A percentile compares a stretch with the other conserved stretches of the same genome.
Conservation (phyloP, 2,888 invertebrate genomes). For the Ctenicera cuprea region DNA sequence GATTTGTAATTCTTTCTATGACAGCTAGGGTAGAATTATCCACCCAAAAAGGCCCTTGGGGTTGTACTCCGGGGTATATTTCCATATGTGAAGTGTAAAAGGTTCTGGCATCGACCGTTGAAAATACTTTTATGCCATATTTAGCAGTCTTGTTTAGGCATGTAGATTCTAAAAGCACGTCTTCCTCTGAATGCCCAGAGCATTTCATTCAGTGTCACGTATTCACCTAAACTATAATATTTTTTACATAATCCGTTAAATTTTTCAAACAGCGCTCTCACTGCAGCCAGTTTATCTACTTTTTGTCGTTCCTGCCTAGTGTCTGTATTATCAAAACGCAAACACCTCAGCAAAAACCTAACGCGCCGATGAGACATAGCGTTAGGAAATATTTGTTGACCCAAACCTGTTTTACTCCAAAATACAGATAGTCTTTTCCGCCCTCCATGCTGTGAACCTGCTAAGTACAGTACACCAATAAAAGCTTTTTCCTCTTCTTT, state of each 20-base stretch:
- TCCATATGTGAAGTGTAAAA: conserved; percentile 51
- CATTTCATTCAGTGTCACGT: conserved; percentile 48
- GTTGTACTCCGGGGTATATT: conserved; percentile 46
- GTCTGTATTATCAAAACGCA: conserved; percentile 32
- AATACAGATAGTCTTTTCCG: conserved; percentile 40
- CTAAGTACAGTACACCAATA: conserved; percentile 48
- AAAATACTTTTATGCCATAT: conserved; percentile 49
- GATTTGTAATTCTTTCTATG: conserved; percentile 28
- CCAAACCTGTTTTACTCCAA: conserved; percentile 37
- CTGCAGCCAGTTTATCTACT: conserved; percentile 21
- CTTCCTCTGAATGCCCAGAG: conserved; percentile 45
- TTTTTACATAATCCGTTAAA: conserved; percentile 59
- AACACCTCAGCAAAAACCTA: conserved; percentile 23
- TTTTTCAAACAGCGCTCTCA: conserved; percentile 56
- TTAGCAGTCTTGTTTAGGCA: conserved; percentile 44
- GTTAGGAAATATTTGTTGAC: conserved; percentile 17
- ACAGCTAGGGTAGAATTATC: conserved; percentile 28
- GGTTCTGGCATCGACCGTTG: conserved; percentile 49
- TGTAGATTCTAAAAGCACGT: conserved; percentile 43
- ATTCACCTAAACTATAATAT: conserved; percentile 42
- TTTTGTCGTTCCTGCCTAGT: conserved; percentile 24
- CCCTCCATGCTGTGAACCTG: conserved; percentile 36
- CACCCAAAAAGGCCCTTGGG: conserved; percentile 43
- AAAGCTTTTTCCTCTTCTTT: conserved; percentile 46
- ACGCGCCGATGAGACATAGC: conserved; percentile 14